Percentiles rank a stretch among this genome's conserved stretches.
Conservation (phyloP, 2,797 vertebrate genomes). For the Paedocypris micromegethes region DNA sequence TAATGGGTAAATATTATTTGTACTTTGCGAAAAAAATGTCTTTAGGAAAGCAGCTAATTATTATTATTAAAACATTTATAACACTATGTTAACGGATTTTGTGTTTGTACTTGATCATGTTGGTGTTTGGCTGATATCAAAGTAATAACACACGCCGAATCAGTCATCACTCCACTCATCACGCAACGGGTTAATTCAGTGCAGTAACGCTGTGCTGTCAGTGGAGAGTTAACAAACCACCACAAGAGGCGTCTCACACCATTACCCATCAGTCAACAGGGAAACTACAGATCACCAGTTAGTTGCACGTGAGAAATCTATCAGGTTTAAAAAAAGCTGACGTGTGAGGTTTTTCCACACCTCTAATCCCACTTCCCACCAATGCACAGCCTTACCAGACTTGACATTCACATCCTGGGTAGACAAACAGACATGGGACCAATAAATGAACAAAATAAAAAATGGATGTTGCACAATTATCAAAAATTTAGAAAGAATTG, state of each 20-base stretch:
- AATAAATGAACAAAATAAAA: conserved; percentile 14
- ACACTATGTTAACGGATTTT: no score
- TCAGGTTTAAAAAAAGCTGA: conserved; percentile 43
- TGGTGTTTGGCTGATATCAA: no score
- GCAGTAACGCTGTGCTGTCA: conserved; percentile 29
- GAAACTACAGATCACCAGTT: conserved; percentile 33
- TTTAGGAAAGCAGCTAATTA: no score
- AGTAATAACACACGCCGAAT: conserved; percentile 27
- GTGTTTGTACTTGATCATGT: no score
- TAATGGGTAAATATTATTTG: no score
- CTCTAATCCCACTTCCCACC: conserved; percentile 86
- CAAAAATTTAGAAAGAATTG: no score
- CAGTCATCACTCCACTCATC: conserved; percentile 23
- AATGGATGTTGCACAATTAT: background rate
- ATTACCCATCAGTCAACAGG: conserved; percentile 39
- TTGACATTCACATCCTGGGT: conserved; percentile 81
- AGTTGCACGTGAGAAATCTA: conserved; percentile 44
- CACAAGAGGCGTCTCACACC: conserved; percentile 35
- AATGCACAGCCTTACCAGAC: conserved; percentile 73
- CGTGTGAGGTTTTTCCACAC: conserved; percentile 52
- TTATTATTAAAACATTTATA: no score
- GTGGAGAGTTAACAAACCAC: conserved; percentile 38
- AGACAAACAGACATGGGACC: conserved; percentile 56
- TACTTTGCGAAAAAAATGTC: no score
- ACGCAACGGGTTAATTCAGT: conserved; percentile 28